phyloP scores from a whole-genome alignment of 2,797 vertebrate species.

The Sebastes reedi region DNA sequence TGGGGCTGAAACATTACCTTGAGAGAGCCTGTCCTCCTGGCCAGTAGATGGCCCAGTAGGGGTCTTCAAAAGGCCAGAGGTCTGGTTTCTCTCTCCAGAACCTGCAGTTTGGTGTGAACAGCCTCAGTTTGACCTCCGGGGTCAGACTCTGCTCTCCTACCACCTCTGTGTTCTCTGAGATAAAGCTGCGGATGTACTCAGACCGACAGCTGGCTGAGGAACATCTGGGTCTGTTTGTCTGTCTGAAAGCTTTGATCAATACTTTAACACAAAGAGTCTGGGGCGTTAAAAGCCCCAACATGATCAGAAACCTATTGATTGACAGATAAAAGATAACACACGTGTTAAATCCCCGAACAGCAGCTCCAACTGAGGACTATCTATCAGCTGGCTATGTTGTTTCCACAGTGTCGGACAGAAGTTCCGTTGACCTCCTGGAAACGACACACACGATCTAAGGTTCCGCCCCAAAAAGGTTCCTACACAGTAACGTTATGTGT shows the following conservation, averaged over 20 bases:
- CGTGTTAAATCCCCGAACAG: rapidly evolving
- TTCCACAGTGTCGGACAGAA: constrained; percentile 14
- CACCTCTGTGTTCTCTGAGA: constrained; percentile 90
- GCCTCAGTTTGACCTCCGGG: constrained; percentile 88
- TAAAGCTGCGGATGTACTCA: constrained; percentile 75
- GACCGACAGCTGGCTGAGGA: background rate
- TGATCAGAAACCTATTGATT: background rate
- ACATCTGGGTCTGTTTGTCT: background rate
- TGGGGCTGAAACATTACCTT: constrained; percentile 73
- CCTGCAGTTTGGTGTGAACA: constrained; percentile 89
- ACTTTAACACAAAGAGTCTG: rapidly evolving
- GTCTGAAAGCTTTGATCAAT: background rate
- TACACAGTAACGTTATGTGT: background rate
- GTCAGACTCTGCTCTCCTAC: constrained; percentile 85
- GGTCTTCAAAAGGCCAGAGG: constrained; percentile 91
- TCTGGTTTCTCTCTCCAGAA: constrained; percentile 91
- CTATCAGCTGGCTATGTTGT: background rate
- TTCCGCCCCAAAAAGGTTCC: constrained; percentile 45
- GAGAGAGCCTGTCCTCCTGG: constrained; percentile 94
- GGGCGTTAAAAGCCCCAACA: background rate
- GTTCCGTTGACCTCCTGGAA: background rate
- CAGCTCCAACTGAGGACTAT: too few relatives aligned
- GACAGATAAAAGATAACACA: background rate
- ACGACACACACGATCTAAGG: background rate
- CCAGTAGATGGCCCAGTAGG: constrained; percentile 97